A percentile compares a stretch with the other conserved stretches of the same genome.
Evolutionary conservation across 2,888 invertebrate genomes (phyloP).

Genomic region (Hirtodrosophila duncani): DNA sequence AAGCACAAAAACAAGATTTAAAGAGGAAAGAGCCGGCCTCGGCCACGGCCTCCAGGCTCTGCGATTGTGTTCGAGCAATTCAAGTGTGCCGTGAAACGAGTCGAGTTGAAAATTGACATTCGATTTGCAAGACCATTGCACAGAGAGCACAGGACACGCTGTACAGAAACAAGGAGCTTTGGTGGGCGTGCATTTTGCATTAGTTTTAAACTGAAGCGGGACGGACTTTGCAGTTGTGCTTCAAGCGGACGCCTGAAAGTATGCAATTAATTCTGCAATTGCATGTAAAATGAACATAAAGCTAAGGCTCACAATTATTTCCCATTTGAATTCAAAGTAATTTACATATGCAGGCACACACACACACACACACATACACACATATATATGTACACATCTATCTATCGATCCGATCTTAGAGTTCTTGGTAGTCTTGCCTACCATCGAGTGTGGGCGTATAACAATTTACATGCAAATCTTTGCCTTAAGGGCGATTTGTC

Average conservation of each 20-base stretch:
- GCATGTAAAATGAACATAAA: conserved; percentile 39
- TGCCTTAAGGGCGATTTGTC: too few relatives aligned
- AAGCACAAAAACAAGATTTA: conserved; percentile 29
- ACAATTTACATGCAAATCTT: too few relatives aligned
- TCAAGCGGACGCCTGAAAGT: conserved; percentile 5
- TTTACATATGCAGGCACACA: conserved; percentile 10
- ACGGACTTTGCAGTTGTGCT: conserved; percentile 2
- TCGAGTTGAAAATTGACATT: conserved; percentile 76
- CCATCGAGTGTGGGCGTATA: too few relatives aligned
- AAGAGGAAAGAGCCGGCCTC: not conserved
- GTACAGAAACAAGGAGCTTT: too few relatives aligned
- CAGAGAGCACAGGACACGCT: too few relatives aligned
- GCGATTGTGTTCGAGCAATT: conserved; percentile 62
- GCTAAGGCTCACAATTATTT: conserved; percentile 5
- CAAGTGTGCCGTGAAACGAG: conserved; percentile 77
- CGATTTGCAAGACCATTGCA: conserved; percentile 75
- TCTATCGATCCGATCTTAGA: too few relatives aligned
- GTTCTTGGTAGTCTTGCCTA: too few relatives aligned
- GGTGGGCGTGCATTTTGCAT: too few relatives aligned
- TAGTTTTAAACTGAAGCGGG: too few relatives aligned
- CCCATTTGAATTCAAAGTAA: conserved; percentile 24
- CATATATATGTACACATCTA: too few relatives aligned
- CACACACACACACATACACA: conserved; percentile 10
- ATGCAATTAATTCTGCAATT: conserved; percentile 35
- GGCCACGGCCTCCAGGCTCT: conserved; percentile 7